These are phyloP conservation scores for Neuroscelio doddi DNA, from an alignment of 2,888 invertebrate genomes.

Conservation along the genomic window DNA sequence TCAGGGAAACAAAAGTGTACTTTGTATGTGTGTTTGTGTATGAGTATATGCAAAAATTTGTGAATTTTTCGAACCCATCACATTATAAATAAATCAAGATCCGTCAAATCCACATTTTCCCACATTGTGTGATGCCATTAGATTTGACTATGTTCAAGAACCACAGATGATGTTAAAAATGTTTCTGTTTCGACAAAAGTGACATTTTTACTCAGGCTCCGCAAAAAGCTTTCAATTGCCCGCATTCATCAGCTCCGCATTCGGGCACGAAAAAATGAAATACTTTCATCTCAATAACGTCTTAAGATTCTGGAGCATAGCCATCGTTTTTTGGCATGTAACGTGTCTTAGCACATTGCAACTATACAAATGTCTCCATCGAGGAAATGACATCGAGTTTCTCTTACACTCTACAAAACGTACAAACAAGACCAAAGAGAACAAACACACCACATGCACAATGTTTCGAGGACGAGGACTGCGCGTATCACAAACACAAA, in stretches of 20 bases:
- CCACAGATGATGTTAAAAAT: no score
- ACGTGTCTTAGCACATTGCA: constrained; percentile 23
- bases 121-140: no score
- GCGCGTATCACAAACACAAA: constrained; percentile 38
- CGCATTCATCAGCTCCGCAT: not conserved
- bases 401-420: constrained; percentile 45
- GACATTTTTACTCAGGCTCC: no score
- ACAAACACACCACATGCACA: constrained; percentile 56
- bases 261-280: not conserved
- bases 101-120: no score
- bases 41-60: not conserved
- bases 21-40: constrained; percentile 33
- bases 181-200: no score
- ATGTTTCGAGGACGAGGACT: constrained; percentile 40
- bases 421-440: constrained; percentile 40
- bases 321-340: constrained; percentile 25
- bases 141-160: no score
- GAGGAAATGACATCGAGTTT: constrained; percentile 39
- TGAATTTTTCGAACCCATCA: not conserved
- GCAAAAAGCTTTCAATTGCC: no score
- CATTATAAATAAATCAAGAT: not conserved
- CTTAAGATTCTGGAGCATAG: constrained; percentile 10
- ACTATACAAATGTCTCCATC: constrained; percentile 20
- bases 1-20: constrained; percentile 51
- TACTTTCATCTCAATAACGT: not conserved